Evolutionary conservation across 2,113 vertebrate species (phyloP).

Genomic region (Trogon surrucura): DNA sequence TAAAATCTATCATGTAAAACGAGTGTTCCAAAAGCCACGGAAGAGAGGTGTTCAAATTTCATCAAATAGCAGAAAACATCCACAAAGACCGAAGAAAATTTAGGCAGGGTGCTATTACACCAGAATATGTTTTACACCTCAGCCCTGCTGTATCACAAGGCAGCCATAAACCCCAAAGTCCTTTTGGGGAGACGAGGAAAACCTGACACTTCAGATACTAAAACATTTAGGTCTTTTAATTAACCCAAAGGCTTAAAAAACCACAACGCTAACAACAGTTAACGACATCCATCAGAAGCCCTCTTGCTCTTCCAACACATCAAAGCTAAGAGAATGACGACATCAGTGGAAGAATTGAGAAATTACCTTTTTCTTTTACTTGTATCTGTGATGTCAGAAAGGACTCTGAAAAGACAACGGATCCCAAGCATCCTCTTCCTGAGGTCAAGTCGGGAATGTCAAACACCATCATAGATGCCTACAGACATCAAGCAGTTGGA

Average conservation of each 20-base stretch:
- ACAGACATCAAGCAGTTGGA: background rate
- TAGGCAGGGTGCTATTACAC: background rate
- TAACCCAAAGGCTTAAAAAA: background rate
- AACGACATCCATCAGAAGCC: rapidly evolving
- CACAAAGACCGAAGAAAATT: background rate
- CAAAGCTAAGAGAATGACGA: background rate
- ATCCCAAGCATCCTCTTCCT: slow-evolving; percentile 82
- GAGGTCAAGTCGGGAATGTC: slow-evolving; percentile 89
- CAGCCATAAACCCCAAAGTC: background rate
- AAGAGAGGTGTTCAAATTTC: background rate
- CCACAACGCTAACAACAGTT: rapidly evolving
- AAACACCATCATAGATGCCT: slow-evolving; percentile 88
- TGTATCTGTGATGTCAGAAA: slow-evolving; percentile 92
- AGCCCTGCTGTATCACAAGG: background rate
- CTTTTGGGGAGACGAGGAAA: background rate
- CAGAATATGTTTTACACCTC: background rate
- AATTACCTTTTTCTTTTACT: slow-evolving; percentile 88
- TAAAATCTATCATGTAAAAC: background rate
- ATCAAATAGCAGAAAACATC: background rate
- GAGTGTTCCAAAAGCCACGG: background rate
- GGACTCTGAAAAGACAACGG: slow-evolving; percentile 93
- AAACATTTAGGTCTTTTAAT: background rate
- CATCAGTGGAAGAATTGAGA: rapidly evolving
- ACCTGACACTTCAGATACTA: background rate
- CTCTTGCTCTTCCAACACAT: background rate